These are phyloP conservation scores for Agrilus biguttatus DNA, from an alignment of 2,888 invertebrate species.

Conservation along the genomic window DNA sequence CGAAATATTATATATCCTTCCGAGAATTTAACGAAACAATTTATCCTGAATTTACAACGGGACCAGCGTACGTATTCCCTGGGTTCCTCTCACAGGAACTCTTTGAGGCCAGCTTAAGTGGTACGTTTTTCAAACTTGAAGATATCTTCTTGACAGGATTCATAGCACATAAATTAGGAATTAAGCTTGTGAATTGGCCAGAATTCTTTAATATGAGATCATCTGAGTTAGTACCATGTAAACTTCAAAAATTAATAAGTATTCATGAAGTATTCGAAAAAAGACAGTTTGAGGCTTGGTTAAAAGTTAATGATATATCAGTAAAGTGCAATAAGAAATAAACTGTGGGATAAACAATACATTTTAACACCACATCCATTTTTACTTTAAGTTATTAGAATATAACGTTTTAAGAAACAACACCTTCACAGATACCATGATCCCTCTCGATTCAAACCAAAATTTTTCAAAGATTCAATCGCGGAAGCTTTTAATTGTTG, in stretches of 20 bases:
- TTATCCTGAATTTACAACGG: conserved; percentile 87
- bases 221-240: conserved; percentile 58
- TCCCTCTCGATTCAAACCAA: too few relatives aligned
- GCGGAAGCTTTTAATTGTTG: too few relatives aligned
- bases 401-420: too few relatives aligned
- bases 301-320: too few relatives aligned
- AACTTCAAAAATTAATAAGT: conserved; percentile 65
- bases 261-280: conserved; percentile 80
- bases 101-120: conserved; percentile 51
- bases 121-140: conserved; percentile 70
- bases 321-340: too few relatives aligned
- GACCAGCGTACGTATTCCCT: conserved; percentile 79
- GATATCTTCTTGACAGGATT: conserved; percentile 88
- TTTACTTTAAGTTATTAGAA: too few relatives aligned
- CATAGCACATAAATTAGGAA: conserved; percentile 56
- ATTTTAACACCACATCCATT: too few relatives aligned
- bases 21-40: conserved; percentile 57
- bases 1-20: conserved; percentile 77
- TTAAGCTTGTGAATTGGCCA: conserved; percentile 54
- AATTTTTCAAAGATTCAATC: too few relatives aligned
- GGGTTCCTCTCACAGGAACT: conserved; percentile 57
- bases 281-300: conserved; percentile 80
- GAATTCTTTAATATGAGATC: conserved; percentile 71
- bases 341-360: too few relatives aligned
- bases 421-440: too few relatives aligned